Evolutionary conservation across 2,888 invertebrate species (phyloP).

Genomic region (Perizoma flavofasciatum): DNA sequence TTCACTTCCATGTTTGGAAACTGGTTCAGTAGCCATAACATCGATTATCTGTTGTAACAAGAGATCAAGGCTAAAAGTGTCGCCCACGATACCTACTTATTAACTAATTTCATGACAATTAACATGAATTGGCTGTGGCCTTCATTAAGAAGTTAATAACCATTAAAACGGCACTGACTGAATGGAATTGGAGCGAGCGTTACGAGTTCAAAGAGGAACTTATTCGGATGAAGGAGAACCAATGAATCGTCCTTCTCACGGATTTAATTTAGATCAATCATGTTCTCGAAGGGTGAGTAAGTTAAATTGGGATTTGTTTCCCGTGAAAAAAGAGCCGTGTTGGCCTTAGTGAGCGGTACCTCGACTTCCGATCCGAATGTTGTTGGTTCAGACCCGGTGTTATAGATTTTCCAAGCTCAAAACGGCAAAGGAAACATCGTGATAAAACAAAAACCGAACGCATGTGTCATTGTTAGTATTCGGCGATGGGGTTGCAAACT

Average conservation of each 20-base stretch:
- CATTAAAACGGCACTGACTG: conserved; percentile 37
- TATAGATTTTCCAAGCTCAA: no score
- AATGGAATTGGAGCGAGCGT: conserved; percentile 27
- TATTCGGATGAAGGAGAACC: conserved; percentile 20
- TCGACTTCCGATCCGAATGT: no score
- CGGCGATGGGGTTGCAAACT: no score
- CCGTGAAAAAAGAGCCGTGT: background rate
- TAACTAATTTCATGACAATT: conserved; percentile 67
- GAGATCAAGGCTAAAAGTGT: conserved; percentile 62
- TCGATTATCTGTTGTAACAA: conserved; percentile 38
- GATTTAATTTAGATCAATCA: no score
- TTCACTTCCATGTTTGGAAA: conserved; percentile 28
- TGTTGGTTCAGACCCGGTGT: no score
- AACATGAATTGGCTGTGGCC: conserved; percentile 53
- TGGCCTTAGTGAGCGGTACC: no score
- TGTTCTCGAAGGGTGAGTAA: conserved; percentile 7
- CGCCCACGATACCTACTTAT: conserved; percentile 55
- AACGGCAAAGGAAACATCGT: no score
- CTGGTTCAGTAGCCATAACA: conserved; percentile 40
- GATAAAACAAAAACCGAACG: no score
- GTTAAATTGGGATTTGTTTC: conserved; percentile 13
- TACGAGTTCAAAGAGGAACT: conserved; percentile 26
- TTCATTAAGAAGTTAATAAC: conserved; percentile 48
- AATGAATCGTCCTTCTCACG: conserved; percentile 13
- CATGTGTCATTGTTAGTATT: no score